A percentile compares a stretch with the other conserved stretches of the same genome.
Conservation (phyloP, 2,888 invertebrate species). For the Seira musarum region DNA sequence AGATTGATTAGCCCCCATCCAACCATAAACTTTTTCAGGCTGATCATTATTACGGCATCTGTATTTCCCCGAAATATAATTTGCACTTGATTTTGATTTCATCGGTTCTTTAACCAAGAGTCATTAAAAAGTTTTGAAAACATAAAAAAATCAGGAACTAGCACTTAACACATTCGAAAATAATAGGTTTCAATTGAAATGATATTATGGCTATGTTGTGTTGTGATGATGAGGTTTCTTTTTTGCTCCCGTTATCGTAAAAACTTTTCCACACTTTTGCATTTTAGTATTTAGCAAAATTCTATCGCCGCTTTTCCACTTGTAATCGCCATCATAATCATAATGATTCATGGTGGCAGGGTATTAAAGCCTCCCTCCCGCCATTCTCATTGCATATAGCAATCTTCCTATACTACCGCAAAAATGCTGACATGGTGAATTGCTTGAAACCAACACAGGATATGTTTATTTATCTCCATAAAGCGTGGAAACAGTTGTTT, state of each 20-base stretch:
- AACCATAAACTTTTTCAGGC: too few species aligned
- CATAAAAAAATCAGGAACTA: neutral
- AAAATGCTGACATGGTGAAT: too few species aligned
- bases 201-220: neutral
- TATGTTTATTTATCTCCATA: conserved; percentile 26
- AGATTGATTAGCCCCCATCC: too few species aligned
- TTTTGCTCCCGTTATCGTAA: conserved; percentile 12
- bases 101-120: too few species aligned
- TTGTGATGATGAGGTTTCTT: neutral
- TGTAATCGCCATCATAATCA: neutral
- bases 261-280: too few species aligned
- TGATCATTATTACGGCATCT: too few species aligned
- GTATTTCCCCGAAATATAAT: too few species aligned
- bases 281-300: too few species aligned
- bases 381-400: too few species aligned
- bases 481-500: conserved; percentile 50
- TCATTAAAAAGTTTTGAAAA: neutral
- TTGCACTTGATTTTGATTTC: too few species aligned
- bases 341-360: neutral
- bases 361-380: neutral
- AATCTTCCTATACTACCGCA: too few species aligned
- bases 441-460: neutral
- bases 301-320: neutral
- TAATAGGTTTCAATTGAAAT: neutral
- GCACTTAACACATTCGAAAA: neutral